These are phyloP conservation scores for Mormyrops boulengeri DNA, from an alignment of 2,797 vertebrate species.

Conservation along the genomic window DNA sequence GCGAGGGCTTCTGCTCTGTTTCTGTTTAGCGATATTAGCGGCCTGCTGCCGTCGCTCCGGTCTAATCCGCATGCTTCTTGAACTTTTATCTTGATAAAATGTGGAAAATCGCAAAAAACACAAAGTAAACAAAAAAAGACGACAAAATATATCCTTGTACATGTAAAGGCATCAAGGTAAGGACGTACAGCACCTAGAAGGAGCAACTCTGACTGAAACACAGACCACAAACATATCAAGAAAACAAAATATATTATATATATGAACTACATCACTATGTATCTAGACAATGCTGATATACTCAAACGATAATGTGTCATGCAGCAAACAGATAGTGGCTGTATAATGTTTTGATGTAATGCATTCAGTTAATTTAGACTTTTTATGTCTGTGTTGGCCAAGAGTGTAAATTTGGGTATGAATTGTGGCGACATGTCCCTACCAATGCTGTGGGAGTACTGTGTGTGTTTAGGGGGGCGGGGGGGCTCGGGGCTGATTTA, in stretches of 20 bases:
- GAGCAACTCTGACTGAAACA: not conserved
- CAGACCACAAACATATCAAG: not conserved
- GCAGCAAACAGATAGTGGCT: not conserved
- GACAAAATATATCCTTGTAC: not conserved
- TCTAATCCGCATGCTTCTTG: not conserved
- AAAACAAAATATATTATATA: not conserved
- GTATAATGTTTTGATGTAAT: not conserved
- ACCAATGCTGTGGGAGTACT: not conserved
- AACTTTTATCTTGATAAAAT: not conserved
- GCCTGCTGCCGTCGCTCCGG: not conserved
- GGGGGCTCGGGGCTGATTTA: not conserved
- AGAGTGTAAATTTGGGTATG: not conserved
- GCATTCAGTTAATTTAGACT: not conserved
- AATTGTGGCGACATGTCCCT: not conserved
- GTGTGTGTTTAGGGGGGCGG: too few species aligned
- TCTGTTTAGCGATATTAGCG: not conserved
- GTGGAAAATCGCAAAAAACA: not conserved
- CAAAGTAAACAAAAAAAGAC: not conserved
- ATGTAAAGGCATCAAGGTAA: not conserved
- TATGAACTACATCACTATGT: not conserved
- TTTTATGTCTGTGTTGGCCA: not conserved
- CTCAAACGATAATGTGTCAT: not conserved
- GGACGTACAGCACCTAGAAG: not conserved
- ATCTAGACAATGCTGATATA: not conserved
- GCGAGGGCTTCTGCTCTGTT: not conserved